Percentiles rank a stretch among this genome's conserved stretches.
Evolutionary conservation across 2,797 vertebrate genomes (phyloP).

Genomic region (Perodicticus potto): DNA sequence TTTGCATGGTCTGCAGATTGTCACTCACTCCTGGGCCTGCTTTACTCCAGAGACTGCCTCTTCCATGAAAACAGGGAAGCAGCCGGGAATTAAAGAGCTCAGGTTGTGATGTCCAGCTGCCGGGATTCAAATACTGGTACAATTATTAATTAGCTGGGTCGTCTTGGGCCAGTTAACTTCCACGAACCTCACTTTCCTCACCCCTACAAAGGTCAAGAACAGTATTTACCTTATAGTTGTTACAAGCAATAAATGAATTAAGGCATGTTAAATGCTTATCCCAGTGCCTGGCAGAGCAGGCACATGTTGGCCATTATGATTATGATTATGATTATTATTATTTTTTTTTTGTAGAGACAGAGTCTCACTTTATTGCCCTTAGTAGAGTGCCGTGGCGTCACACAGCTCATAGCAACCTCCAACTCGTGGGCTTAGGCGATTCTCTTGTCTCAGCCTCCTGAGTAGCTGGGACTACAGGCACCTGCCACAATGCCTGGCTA

Average conservation of each 20-base stretch:
- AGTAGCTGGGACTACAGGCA: too few relatives aligned
- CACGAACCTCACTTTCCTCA: neutral
- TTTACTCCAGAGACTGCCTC: neutral
- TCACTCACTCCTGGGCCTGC: neutral
- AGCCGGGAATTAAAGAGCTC: neutral
- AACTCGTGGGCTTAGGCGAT: too few relatives aligned
- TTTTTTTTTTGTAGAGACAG: too few relatives aligned
- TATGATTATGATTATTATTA: too few relatives aligned
- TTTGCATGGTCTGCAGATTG: neutral
- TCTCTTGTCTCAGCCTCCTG: too few relatives aligned
- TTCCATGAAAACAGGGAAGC: neutral
- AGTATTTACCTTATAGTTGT: neutral
- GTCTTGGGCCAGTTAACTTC: neutral
- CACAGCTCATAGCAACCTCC: too few relatives aligned
- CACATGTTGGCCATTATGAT: neutral
- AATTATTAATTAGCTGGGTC: neutral
- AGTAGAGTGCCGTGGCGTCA: too few relatives aligned
- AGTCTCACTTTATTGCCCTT: too few relatives aligned
- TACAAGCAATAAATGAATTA: neutral
- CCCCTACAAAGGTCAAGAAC: neutral
- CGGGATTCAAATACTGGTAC: conserved; percentile 23
- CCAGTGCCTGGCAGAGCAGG: neutral
- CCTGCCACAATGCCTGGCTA: too few relatives aligned
- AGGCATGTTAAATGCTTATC: neutral
- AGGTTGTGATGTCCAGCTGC: neutral